Percentiles rank a stretch among this genome's conserved stretches.
phyloP scores from a whole-genome alignment of 2,888 invertebrate species.

The Drosophila subsilvestris region DNA sequence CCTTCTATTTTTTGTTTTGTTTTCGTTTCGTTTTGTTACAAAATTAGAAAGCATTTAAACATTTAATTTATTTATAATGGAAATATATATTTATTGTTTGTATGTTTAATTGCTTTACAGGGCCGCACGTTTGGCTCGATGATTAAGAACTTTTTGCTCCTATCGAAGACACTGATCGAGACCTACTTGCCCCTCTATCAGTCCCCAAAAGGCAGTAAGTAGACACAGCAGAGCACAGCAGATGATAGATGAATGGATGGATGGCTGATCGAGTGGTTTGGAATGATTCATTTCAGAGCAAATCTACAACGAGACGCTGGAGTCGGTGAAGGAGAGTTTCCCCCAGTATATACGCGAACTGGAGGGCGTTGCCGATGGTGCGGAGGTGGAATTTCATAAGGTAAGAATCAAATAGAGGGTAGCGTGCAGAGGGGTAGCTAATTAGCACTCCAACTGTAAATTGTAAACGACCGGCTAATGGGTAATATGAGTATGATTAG shows the following conservation, averaged over 20 bases:
- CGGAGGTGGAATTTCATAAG: conserved; percentile 92
- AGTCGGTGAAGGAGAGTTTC: conserved; percentile 88
- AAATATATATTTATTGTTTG: neutral
- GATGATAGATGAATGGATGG: no score
- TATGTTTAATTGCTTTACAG: conserved; percentile 84
- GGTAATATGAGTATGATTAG: neutral
- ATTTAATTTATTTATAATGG: conserved; percentile 10
- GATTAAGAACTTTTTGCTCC: conserved; percentile 88
- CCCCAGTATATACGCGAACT: conserved; percentile 93
- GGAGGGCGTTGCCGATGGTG: conserved; percentile 93
- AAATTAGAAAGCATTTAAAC: conserved; percentile 35
- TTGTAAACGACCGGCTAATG: neutral
- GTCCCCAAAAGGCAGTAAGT: conserved; percentile 87
- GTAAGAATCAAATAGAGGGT: conserved; percentile 85
- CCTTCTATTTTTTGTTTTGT: neutral
- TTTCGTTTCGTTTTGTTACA: conserved; percentile 28
- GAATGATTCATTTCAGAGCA: conserved; percentile 71
- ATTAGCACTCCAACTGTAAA: conserved; percentile 51
- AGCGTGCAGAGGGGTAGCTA: neutral
- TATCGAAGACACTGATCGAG: conserved; percentile 87
- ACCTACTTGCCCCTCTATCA: conserved; percentile 89
- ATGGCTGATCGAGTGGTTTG: neutral
- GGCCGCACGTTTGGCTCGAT: conserved; percentile 91
- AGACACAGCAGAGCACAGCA: neutral
- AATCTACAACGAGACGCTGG: conserved; percentile 90